A percentile compares a stretch with the other conserved stretches of the same genome.
Evolutionary conservation across 53 echinoderm and acorn worm genomes (phyloP).

Genomic region (Echinarachnius parma): DNA sequence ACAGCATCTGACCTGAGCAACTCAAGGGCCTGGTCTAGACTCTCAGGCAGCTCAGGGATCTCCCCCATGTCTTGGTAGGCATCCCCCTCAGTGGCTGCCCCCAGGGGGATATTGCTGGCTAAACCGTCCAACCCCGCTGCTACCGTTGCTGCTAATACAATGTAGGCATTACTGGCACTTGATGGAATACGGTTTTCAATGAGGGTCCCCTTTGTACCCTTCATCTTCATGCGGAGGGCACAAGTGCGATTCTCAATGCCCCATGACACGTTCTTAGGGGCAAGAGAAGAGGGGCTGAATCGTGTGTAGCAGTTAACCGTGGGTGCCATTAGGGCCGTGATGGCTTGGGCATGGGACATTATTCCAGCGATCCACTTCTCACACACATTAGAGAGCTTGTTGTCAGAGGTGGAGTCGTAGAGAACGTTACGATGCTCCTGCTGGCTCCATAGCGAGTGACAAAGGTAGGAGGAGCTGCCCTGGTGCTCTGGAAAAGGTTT

Average conservation of each 20-base stretch:
- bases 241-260: conserved; percentile 60
- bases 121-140: conserved; percentile 64
- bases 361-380: conserved; percentile 71
- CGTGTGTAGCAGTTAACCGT: conserved; percentile 65
- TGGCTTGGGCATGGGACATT: conserved; percentile 66
- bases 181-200: conserved; percentile 65
- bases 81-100: conserved; percentile 32
- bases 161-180: conserved; percentile 59
- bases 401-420: conserved; percentile 26
- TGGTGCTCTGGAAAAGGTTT: conserved; percentile 59
- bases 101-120: conserved; percentile 42
- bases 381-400: conserved; percentile 42
- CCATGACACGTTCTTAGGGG: conserved; percentile 61
- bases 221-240: conserved; percentile 48
- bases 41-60: conserved; percentile 31
- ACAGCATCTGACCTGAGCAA: conserved; percentile 45
- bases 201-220: conserved; percentile 56
- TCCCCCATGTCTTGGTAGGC: conserved; percentile 29
- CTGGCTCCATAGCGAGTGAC: conserved; percentile 68
- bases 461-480: conserved; percentile 49
- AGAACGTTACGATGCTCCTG: conserved; percentile 51
- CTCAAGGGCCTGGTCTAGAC: conserved; percentile 52
- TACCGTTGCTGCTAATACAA: conserved; percentile 58
- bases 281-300: conserved; percentile 17
- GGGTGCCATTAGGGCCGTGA: conserved; percentile 57